Base-by-base conservation (phyloP, 2,888 invertebrate genomes). In the Spatulosminthurus flaviceps region DNA sequence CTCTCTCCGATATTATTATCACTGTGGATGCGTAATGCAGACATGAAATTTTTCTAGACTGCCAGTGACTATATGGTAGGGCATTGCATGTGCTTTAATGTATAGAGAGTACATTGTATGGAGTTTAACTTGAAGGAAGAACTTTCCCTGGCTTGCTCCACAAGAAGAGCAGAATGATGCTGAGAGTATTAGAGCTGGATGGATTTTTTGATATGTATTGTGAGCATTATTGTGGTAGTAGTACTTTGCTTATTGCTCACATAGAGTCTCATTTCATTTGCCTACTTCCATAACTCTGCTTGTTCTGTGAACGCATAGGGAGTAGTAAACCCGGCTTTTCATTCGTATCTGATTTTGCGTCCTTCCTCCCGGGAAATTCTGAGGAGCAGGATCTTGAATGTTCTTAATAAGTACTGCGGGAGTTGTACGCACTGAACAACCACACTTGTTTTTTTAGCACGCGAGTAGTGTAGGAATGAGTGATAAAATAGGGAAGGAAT, bases 331-430 rank as follows among this genome's bases (percentile, higher is more conserved):
- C 26, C 72, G 51, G 51, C 24, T 16, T 72, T 51, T 43, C 43
- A 22, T 22, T 22, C 51, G 21, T 51, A 51, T 51, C 72, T 43
- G 72, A 51, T 72, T 72, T 72, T 22, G 41, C 43, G 24, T 72
- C 42, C 24, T 72, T 72, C 72, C 72, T 72, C 72, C 72, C 72
- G 72, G 72, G 72, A 72, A 72, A 72, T 43, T 72, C 41, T 51
- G 43, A 72, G 72, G 21, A 51, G 43, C 26, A 11, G 21, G 51
- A 51, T 16, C 72, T n/a, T 19, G 24, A 24, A 42, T 64, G 24
- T 64, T 64, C 11, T n/a, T 64, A 64, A 64, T 64, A 64, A 64
- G 64, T 22, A 64, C 64, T 64, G 13, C 64, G 64, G 64, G 64
- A 24, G 24, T 64, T 22, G 64, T 19, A n/a, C 21, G 9, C 64